A percentile compares a stretch with the other conserved stretches of the same genome.
phyloP scores from a whole-genome alignment of 1,140 invertebrate species.

The Drosophila rufa region DNA sequence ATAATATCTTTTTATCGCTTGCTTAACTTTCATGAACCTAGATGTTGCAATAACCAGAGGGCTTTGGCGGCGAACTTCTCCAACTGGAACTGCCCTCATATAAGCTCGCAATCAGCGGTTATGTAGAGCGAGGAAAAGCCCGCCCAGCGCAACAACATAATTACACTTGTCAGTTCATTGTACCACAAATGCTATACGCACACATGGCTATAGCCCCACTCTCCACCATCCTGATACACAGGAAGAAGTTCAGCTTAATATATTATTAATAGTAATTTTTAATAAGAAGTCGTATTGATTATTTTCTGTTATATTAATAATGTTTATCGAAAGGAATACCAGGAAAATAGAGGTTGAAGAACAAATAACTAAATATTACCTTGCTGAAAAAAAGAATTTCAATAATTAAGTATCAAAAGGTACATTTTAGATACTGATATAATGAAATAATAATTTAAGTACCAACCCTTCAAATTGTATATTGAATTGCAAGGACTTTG shows the following conservation, averaged over 20 bases:
- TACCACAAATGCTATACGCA: slow-evolving; percentile 65
- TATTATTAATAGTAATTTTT: neutral
- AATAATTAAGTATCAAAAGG: no score
- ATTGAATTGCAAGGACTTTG: fast-evolving
- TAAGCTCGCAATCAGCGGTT: slow-evolving; percentile 79
- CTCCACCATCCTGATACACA: neutral
- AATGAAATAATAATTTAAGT: no score
- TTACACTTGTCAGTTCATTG: slow-evolving; percentile 82
- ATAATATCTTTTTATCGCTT: neutral
- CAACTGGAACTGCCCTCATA: slow-evolving; percentile 52
- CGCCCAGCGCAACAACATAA: slow-evolving; percentile 64
- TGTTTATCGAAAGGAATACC: no score
- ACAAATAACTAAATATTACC: neutral
- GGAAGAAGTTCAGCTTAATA: neutral
- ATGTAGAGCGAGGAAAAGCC: slow-evolving; percentile 42
- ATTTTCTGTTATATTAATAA: no score
- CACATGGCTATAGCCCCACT: slow-evolving; percentile 8
- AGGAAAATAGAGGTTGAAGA: neutral
- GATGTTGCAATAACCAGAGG: neutral
- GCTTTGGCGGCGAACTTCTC: slow-evolving; percentile 6
- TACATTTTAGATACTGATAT: neutral
- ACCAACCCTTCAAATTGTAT: no score
- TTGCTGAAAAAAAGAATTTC: no score
- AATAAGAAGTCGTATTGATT: neutral
- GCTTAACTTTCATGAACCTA: neutral